Conservation (phyloP, 2,113 vertebrate genomes). For the Cebus imitator region DNA sequence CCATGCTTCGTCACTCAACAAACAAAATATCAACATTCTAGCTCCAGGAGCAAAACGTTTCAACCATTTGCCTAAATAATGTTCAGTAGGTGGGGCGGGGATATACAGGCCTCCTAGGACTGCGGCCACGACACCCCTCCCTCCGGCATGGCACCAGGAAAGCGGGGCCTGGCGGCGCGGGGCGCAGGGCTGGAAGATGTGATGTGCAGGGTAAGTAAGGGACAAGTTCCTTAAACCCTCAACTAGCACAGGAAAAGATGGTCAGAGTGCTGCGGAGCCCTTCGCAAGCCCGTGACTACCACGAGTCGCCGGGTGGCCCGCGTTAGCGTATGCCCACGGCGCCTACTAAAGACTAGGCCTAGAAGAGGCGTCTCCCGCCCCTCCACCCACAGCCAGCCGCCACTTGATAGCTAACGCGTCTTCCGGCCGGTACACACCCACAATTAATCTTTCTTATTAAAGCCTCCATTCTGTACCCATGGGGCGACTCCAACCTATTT, state of each 20-base stretch:
- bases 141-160: background rate
- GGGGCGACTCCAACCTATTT: slow-evolving; percentile 87
- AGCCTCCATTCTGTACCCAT: slow-evolving; percentile 82
- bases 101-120: background rate
- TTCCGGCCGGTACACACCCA: slow-evolving; percentile 83
- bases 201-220: background rate
- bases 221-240: slow-evolving; percentile 36
- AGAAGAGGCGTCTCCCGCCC: background rate
- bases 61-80: slow-evolving; percentile 25
- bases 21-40: slow-evolving; percentile 73
- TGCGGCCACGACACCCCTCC: background rate
- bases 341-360: slow-evolving; percentile 66
- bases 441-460: slow-evolving; percentile 89
- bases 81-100: background rate
- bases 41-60: slow-evolving; percentile 50
- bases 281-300: background rate
- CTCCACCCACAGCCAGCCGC: slow-evolving; percentile 29
- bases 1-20: slow-evolving; percentile 70
- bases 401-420: slow-evolving; percentile 79
- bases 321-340: slow-evolving; percentile 58
- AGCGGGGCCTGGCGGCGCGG: background rate
- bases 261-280: background rate
- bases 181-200: background rate
- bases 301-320: background rate
- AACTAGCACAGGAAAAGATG: background rate